Percentiles rank a stretch among this genome's conserved stretches.
Conservation (phyloP, 2,888 invertebrate genomes). For the Athripsodes cinereus region DNA sequence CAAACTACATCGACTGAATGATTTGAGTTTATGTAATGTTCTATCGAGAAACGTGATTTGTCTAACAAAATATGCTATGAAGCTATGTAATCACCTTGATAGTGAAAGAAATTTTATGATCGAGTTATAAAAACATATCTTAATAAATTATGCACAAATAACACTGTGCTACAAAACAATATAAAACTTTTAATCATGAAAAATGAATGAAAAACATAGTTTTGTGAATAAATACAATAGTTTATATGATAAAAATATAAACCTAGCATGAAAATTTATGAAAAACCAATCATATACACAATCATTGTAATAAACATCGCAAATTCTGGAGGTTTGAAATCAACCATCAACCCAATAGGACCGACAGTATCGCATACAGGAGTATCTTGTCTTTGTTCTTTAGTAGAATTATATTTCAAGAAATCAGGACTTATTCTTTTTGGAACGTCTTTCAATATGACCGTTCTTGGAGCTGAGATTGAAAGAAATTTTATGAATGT, state of each 20-base stretch:
- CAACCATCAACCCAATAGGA: slow-evolving; percentile 24
- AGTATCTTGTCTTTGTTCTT: slow-evolving; percentile 19
- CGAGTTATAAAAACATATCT: too few relatives aligned
- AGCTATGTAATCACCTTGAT: too few relatives aligned
- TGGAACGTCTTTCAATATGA: slow-evolving; percentile 31
- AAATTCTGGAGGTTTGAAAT: not conserved
- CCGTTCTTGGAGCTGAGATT: slow-evolving; percentile 36
- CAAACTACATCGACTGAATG: too few relatives aligned
- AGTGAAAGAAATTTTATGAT: too few relatives aligned
- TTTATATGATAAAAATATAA: not conserved
- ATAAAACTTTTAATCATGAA: too few relatives aligned
- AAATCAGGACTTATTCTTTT: slow-evolving; percentile 18
- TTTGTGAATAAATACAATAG: too few relatives aligned
- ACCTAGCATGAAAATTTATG: not conserved
- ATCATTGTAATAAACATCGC: too few relatives aligned
- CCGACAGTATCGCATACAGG: slow-evolving; percentile 22
- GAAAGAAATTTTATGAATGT: slow-evolving; percentile 33
- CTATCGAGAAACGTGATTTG: too few relatives aligned
- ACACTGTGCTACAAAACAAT: too few relatives aligned
- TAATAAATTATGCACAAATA: too few relatives aligned
- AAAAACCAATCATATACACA: not conserved
- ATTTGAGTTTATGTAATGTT: too few relatives aligned
- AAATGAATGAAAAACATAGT: slow-evolving; percentile 1
- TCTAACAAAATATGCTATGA: too few relatives aligned
- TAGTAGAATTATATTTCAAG: slow-evolving; percentile 18